phyloP scores from a whole-genome alignment of 2,113 vertebrate species.

The Lycaon pictus region DNA sequence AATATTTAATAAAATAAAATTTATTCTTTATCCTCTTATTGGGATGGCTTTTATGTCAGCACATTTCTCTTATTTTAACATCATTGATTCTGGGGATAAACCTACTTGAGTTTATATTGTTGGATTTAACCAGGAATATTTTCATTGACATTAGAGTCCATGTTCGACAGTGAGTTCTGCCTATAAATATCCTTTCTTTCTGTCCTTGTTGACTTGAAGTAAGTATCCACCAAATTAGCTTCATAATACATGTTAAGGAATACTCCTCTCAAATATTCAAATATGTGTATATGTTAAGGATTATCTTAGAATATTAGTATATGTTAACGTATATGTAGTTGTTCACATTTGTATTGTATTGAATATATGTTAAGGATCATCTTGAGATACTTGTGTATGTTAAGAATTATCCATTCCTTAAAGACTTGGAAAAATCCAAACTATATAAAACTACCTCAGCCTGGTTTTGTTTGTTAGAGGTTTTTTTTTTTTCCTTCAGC shows the following conservation, averaged over 20 bases:
- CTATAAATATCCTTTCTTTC: not conserved
- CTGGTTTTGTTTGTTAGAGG: not conserved
- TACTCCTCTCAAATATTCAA: not conserved
- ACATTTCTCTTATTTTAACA: not conserved
- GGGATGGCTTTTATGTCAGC: not conserved
- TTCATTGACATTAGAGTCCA: not conserved
- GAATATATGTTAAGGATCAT: not conserved
- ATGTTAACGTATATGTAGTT: not conserved
- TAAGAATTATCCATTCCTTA: not conserved
- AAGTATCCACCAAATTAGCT: not conserved
- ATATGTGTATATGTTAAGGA: not conserved
- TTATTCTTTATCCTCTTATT: not conserved
- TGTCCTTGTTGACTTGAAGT: not conserved
- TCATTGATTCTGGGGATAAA: not conserved
- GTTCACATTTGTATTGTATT: not conserved
- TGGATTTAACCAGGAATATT: not conserved
- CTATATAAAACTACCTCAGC: not conserved
- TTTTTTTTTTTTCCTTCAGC: not conserved
- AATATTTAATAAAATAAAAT: not conserved
- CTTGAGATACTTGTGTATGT: not conserved
- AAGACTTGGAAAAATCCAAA: conserved; percentile 20
- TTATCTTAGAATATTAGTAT: not conserved
- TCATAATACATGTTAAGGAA: not conserved
- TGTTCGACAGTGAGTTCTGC: not conserved
- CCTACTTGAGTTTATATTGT: not conserved